Conservation (phyloP, 2,113 vertebrate species). For the Charadrius vociferus region DNA sequence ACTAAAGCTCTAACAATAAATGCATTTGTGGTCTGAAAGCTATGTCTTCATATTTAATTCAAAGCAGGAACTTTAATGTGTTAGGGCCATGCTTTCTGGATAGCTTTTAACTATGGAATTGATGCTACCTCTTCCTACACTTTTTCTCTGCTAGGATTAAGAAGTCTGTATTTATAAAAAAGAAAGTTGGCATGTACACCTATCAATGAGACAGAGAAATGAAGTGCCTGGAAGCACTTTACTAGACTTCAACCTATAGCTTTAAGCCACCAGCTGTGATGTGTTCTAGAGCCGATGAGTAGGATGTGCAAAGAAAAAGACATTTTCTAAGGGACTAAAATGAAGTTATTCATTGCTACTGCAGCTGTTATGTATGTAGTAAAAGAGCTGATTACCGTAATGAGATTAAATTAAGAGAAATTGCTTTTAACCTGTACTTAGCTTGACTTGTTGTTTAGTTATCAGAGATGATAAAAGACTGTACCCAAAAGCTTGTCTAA, state of each 20-base stretch:
- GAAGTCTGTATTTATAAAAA: background rate
- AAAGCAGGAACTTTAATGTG: background rate
- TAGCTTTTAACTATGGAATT: background rate
- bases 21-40: background rate
- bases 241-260: background rate
- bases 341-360: constrained; percentile 2
- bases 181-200: background rate
- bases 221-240: background rate
- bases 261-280: background rate
- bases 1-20: background rate
- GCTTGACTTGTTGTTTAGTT: constrained; percentile 2
- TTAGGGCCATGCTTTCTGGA: background rate
- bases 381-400: constrained; percentile 56
- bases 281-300: constrained; percentile 36
- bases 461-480: constrained; percentile 6
- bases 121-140: background rate
- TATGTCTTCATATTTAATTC: background rate
- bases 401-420: constrained; percentile 45
- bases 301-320: background rate
- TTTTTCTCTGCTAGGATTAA: background rate
- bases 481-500: background rate
- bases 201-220: background rate
- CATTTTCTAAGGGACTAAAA: background rate
- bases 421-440: constrained; percentile 46
- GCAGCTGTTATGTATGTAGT: constrained; percentile 32